Conservation (phyloP, 2,797 vertebrate genomes). For the Glossophaga mutica region DNA sequence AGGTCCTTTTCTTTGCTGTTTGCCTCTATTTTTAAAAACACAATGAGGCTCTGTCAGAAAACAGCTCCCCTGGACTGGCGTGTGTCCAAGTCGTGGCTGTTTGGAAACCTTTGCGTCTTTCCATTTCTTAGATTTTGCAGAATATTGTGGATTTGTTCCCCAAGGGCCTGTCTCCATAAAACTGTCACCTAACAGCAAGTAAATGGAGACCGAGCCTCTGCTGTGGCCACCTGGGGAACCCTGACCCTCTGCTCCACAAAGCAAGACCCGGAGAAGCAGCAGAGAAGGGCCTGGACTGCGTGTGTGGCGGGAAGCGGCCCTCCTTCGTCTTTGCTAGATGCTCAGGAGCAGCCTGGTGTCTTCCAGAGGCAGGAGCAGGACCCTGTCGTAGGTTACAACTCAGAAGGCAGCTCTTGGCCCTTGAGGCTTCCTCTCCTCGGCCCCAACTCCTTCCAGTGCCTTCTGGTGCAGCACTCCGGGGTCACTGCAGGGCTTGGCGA, state of each 20-base stretch:
- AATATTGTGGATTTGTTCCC: constrained; percentile 10
- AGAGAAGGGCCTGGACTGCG: accelerated
- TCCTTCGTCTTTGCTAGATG: not conserved
- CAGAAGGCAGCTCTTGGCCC: not conserved
- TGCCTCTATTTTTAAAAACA: not conserved
- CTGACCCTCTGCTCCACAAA: not conserved
- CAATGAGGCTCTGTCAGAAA: constrained; percentile 7
- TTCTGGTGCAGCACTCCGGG: too few species aligned
- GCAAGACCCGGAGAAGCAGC: not conserved
- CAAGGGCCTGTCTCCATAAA: not conserved
- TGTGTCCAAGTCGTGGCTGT: not conserved
- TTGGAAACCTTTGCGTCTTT: not conserved
- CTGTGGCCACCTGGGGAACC: not conserved
- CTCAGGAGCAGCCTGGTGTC: not conserved
- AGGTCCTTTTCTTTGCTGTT: constrained; percentile 8
- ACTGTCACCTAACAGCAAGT: not conserved
- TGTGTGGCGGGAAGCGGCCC: not conserved
- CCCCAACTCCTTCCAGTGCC: not conserved
- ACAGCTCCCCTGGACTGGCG: not conserved
- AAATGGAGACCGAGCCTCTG: not conserved
- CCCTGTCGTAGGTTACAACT: not conserved
- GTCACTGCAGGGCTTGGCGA: not conserved
- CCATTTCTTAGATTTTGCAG: not conserved
- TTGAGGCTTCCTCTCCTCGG: not conserved
- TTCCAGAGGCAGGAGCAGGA: not conserved